phyloP scores from a whole-genome alignment of 1,140 invertebrate genomes.

The Drosophila kohkoa region DNA sequence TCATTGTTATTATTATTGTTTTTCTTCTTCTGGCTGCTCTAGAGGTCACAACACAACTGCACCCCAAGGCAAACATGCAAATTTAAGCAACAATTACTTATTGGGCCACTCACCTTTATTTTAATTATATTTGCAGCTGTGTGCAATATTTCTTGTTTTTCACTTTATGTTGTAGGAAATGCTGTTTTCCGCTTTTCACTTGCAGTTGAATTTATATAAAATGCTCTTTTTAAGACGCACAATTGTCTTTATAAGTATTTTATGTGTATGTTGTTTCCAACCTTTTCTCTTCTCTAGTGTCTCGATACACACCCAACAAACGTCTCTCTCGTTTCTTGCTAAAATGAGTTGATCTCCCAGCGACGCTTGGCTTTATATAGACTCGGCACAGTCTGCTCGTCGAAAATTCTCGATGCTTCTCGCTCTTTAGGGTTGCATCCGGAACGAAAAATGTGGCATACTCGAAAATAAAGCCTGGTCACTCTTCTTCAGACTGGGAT shows the following conservation, averaged over 20 bases:
- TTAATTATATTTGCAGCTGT: constrained; percentile 23
- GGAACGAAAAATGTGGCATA: constrained; percentile 12
- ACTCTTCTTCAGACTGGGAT: no score
- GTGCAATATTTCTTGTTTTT: constrained; percentile 11
- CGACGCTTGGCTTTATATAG: constrained; percentile 54
- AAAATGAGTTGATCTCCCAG: constrained; percentile 37
- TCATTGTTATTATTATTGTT: constrained; percentile 10
- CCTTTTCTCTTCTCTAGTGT: constrained; percentile 25
- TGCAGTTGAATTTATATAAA: constrained; percentile 12
- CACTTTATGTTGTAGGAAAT: neutral
- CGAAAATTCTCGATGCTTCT: constrained; percentile 72
- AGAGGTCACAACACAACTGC: constrained; percentile 4
- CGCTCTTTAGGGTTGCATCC: constrained; percentile 61
- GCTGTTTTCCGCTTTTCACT: neutral
- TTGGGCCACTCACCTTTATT: constrained; percentile 31
- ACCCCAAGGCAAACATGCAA: constrained; percentile 14
- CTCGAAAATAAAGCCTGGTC: no score
- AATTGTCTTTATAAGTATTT: constrained; percentile 26
- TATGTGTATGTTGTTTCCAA: constrained; percentile 26
- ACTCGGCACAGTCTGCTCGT: constrained; percentile 37
- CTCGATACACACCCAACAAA: constrained; percentile 26
- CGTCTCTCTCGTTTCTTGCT: constrained; percentile 31
- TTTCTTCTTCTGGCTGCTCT: constrained; percentile 5
- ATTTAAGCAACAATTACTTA: constrained; percentile 35
- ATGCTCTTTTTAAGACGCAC: constrained; percentile 3